Conservation (phyloP, 2,113 vertebrate genomes). For the Heterotilapia buettikoferi region DNA sequence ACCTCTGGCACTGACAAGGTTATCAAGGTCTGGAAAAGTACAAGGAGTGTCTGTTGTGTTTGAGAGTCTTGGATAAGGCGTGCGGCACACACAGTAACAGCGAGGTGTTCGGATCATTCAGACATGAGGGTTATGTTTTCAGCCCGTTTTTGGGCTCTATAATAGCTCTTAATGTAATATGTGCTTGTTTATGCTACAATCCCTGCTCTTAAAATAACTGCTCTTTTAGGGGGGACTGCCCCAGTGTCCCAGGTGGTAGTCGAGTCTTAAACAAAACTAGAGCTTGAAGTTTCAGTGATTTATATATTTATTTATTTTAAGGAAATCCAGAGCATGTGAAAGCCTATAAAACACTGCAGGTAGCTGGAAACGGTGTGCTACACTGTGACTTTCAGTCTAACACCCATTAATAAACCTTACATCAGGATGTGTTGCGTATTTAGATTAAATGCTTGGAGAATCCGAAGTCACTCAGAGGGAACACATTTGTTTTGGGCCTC, state of each 20-base stretch:
- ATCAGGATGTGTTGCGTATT: background rate
- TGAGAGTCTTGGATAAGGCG: background rate
- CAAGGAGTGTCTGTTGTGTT: background rate
- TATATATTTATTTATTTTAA: background rate
- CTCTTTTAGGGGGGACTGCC: background rate
- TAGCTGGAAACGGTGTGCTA: background rate
- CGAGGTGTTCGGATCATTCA: background rate
- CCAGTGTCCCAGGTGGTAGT: background rate
- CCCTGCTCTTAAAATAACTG: background rate
- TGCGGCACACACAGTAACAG: background rate
- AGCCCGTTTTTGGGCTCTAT: background rate
- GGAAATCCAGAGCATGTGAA: background rate
- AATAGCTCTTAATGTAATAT: background rate
- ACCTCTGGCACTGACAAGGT: conserved; percentile 93
- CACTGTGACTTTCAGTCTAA: background rate
- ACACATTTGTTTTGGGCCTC: background rate
- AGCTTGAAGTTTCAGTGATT: background rate
- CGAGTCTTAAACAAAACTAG: background rate
- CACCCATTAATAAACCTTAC: background rate
- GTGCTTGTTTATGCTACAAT: background rate
- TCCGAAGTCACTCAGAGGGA: background rate
- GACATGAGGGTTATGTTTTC: background rate
- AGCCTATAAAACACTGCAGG: background rate
- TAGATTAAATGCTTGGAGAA: background rate
- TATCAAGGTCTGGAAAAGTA: conserved; percentile 81